Percentiles rank a stretch among this genome's conserved stretches.
These are phyloP conservation scores for Temnothorax curvispinosus DNA, from an alignment of 1,140 invertebrate species.

Conservation along the genomic window DNA sequence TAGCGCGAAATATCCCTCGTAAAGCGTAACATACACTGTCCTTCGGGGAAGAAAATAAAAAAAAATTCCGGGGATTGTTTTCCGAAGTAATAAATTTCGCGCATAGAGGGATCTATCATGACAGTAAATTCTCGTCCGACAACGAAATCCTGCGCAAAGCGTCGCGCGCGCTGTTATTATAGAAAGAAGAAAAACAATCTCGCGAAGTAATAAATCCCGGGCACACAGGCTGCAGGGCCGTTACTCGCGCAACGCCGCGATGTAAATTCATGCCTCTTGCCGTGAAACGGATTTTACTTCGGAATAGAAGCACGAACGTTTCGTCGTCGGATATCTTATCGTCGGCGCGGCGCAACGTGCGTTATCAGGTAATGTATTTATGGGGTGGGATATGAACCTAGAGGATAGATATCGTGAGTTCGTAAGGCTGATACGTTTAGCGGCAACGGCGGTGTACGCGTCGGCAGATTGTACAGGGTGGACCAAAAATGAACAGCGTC, in stretches of 20 bases:
- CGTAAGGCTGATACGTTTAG: constrained; percentile 61
- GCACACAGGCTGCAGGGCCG: neutral
- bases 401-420: constrained; percentile 75
- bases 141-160: constrained; percentile 31
- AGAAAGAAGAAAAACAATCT: constrained; percentile 56
- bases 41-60: neutral
- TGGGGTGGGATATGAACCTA: constrained; percentile 80
- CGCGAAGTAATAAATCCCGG: constrained; percentile 44
- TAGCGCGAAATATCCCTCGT: constrained; percentile 26
- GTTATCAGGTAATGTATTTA: constrained; percentile 84
- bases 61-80: constrained; percentile 25
- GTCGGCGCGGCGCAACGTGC: constrained; percentile 66
- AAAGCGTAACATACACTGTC: constrained; percentile 35
- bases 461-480: constrained; percentile 19
- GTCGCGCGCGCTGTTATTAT: constrained; percentile 40
- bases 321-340: constrained; percentile 81
- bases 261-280: constrained; percentile 31
- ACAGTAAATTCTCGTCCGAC: constrained; percentile 43
- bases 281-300: constrained; percentile 30
- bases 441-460: constrained; percentile 22
- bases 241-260: neutral
- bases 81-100: constrained; percentile 54
- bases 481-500: constrained; percentile 5
- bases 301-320: constrained; percentile 44
- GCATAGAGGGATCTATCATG: constrained; percentile 28